Evolutionary conservation across 1,140 invertebrate species (phyloP), one percentile per base, ranked within the genome.

Genomic region (Brachionus asplanchnoidis): DNA sequence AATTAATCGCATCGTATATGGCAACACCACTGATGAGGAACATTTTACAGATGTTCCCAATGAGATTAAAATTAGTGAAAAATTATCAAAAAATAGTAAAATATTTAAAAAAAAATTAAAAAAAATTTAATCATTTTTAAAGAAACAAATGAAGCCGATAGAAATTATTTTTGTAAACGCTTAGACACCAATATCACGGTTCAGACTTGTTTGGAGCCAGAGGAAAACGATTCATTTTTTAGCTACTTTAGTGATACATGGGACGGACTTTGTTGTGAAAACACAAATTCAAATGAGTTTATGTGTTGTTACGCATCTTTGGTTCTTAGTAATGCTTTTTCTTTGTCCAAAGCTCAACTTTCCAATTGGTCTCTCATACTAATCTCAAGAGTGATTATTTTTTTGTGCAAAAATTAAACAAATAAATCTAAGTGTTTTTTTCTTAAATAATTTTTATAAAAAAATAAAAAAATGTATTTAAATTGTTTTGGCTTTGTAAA

Each of bases 241-340:
- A 77, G 46, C 28, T n/a, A 6, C 14, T 70, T 70, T 53, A 28
- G 23, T 14, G 42, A 50, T n/a, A 50, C 32, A 20, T 77, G 73
- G 73, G 44, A 77, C 23, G 73, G 73, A 4, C 8, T 77, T 50
- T 77, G 73, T 46, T 77, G 73, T n/a, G 73, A 77, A 77, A 12
- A 50, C 46, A 50, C 20, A 46, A 46, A 50, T 12, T 36, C 73
- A 50, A 77, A 77, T 23, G 26, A 23, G 7, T 50, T 26, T 28
- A 20, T 77, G 12, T 77, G 73, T 46, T 77, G 73, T 50, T 77
- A 50, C 53, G 73, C 32, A 26, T 77, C 73, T 50, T 77, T 77
- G 73, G 46, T 46, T 9, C 42, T 77, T 50, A 77, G 46, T 17
- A 26, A 77, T 50, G 32, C 40, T 44, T 75, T 75, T 42, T 44